A percentile compares a stretch with the other conserved stretches of the same genome.
Conservation (phyloP, 1,140 invertebrate species). For the Phthorimaea operculella region DNA sequence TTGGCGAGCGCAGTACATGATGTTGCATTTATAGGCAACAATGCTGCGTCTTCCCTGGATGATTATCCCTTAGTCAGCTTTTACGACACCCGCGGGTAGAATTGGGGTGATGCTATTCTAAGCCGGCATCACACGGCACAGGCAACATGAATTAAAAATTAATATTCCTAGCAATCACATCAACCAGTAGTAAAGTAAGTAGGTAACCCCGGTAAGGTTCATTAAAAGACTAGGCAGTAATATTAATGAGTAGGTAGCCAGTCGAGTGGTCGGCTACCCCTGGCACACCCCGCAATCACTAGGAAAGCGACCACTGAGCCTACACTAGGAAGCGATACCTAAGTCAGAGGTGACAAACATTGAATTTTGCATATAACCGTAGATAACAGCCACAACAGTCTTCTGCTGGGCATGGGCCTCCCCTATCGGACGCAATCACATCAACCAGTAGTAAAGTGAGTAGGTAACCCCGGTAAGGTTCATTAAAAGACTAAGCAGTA, state of each 20-base stretch:
- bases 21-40: too few species aligned
- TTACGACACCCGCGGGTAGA: too few species aligned
- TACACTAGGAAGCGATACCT: not conserved
- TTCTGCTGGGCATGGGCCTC: not conserved
- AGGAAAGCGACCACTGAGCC: constrained; percentile 5
- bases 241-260: not conserved
- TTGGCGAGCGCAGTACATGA: too few species aligned
- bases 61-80: too few species aligned
- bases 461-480: not conserved
- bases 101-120: too few species aligned
- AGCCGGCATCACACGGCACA: too few species aligned
- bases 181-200: not conserved
- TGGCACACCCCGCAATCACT: constrained; percentile 1
- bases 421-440: not conserved
- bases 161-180: not conserved
- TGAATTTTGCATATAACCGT: too few species aligned
- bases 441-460: not conserved
- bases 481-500: too few species aligned
- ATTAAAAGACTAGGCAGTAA: too few species aligned
- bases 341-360: not conserved
- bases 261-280: not conserved
- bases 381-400: not conserved
- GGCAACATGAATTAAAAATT: not conserved
- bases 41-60: too few species aligned
- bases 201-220: not conserved